Evolutionary conservation across 2,888 invertebrate species (phyloP).

Genomic region (Rhogogaster chlorosoma): DNA sequence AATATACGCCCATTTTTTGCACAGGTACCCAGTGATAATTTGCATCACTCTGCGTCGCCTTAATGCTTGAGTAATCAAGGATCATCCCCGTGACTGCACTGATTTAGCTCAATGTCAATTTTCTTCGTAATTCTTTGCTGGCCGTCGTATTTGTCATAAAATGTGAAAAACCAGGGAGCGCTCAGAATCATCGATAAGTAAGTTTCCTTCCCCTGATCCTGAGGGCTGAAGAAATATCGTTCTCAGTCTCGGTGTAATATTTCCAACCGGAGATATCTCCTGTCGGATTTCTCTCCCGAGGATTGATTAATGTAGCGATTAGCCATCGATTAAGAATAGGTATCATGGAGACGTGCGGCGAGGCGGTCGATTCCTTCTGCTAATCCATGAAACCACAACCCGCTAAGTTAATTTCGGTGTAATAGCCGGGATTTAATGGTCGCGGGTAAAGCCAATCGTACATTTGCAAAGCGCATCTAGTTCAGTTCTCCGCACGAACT

Average conservation of each 20-base stretch:
- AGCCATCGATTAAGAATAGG: slow-evolving; percentile 41
- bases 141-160: not conserved
- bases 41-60: not conserved
- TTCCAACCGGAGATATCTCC: slow-evolving; percentile 36
- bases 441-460: not conserved
- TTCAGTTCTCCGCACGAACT: slow-evolving; percentile 24
- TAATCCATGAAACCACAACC: slow-evolving; percentile 40
- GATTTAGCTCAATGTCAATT: not conserved
- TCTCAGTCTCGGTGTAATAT: slow-evolving; percentile 36
- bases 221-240: slow-evolving; percentile 1
- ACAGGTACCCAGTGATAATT: not conserved
- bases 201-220: slow-evolving; percentile 11
- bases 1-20: not conserved
- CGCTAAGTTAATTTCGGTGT: slow-evolving; percentile 45
- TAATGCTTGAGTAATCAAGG: not conserved
- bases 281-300: slow-evolving; percentile 46
- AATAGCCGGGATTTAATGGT: slow-evolving; percentile 41
- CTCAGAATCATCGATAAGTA: slow-evolving; percentile 27
- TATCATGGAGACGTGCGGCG: slow-evolving; percentile 1
- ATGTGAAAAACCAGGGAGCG: not conserved
- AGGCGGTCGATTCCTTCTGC: not conserved
- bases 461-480: slow-evolving; percentile 33
- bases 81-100: slow-evolving; percentile 3
- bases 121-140: not conserved
- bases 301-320: slow-evolving; percentile 48